Conservation (phyloP, 2,888 invertebrate genomes). For the Sminthurinus aureus region DNA sequence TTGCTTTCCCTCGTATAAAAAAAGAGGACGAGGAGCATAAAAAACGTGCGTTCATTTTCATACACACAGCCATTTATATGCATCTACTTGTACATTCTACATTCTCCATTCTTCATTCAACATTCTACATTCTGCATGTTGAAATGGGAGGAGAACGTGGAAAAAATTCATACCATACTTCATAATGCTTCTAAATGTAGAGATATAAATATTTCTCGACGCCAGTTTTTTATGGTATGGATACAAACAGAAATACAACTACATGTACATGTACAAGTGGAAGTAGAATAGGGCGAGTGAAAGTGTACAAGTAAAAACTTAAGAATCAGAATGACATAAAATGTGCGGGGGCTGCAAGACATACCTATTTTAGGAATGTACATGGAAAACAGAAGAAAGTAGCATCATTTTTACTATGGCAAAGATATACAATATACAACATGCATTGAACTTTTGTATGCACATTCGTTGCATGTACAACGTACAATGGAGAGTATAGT, state of each 20-base stretch:
- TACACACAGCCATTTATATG: no score
- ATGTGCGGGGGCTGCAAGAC: background rate
- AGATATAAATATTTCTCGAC: no score
- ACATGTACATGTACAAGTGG: no score
- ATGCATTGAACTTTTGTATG: no score
- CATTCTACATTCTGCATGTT: background rate
- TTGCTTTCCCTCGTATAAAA: background rate
- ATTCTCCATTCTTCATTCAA: background rate
- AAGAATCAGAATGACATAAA: background rate
- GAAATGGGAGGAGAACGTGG: no score
- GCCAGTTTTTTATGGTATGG: no score
- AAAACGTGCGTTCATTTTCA: no score
- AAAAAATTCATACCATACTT: no score
- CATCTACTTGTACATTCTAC: background rate
- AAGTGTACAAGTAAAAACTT: background rate
- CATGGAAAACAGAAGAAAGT: background rate
- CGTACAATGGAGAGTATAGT: background rate
- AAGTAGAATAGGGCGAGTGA: background rate
- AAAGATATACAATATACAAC: background rate
- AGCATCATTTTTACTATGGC: background rate
- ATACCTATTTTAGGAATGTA: background rate
- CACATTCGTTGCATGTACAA: background rate
- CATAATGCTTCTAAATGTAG: no score
- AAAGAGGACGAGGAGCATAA: no score
- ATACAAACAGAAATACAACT: no score